Percentiles rank a stretch among this genome's conserved stretches.
phyloP scores from a whole-genome alignment of 2,888 invertebrate species.

The Parnassius glacialis region DNA sequence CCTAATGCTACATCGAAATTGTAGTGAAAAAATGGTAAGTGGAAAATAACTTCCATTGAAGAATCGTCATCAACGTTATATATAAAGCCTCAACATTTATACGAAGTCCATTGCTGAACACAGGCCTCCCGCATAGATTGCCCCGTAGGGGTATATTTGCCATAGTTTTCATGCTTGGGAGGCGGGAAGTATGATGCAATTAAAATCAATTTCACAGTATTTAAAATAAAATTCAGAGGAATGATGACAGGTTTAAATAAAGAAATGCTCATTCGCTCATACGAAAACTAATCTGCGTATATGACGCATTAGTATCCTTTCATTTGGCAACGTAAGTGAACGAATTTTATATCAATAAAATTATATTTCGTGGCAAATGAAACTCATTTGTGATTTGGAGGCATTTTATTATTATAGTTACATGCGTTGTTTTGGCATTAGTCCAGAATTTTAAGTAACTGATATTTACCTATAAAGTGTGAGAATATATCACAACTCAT shows the following conservation, averaged over 20 bases:
- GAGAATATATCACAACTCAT: too few species aligned
- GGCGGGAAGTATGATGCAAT: constrained; percentile 11
- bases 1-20: neutral
- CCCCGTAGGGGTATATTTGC: too few species aligned
- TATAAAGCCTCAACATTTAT: too few species aligned
- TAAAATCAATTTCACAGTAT: constrained; percentile 10
- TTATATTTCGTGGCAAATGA: constrained; percentile 5
- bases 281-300: constrained; percentile 16
- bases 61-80: neutral
- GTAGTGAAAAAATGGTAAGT: neutral
- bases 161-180: too few species aligned
- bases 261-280: constrained; percentile 5
- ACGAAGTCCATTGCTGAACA: too few species aligned
- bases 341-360: constrained; percentile 7
- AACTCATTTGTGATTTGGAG: constrained; percentile 11
- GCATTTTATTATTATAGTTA: constrained; percentile 19
- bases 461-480: neutral
- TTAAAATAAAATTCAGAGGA: constrained; percentile 4
- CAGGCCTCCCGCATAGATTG: too few species aligned
- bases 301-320: constrained; percentile 18
- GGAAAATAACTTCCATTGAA: constrained; percentile 12
- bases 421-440: constrained; percentile 14
- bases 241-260: constrained; percentile 11
- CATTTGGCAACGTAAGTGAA: constrained; percentile 20
- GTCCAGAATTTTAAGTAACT: constrained; percentile 23